phyloP scores from a whole-genome alignment of 1,140 invertebrate genomes.

The Papilio dardanus region DNA sequence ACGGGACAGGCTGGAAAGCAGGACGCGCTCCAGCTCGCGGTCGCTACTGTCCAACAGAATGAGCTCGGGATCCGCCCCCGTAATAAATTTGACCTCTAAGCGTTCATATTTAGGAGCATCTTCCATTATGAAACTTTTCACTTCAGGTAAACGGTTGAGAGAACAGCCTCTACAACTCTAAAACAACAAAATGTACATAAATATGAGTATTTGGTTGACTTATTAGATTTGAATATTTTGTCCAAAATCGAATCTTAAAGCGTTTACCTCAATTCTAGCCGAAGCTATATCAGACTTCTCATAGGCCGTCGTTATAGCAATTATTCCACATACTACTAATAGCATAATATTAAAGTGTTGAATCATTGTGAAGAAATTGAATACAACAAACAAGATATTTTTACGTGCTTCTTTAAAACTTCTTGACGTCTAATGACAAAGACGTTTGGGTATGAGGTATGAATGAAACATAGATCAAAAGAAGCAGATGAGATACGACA shows the following conservation, averaged over 20 bases:
- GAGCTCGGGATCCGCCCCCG: slow-evolving; percentile 86
- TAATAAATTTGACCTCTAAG: slow-evolving; percentile 85
- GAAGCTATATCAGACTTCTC: slow-evolving; percentile 64
- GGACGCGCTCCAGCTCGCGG: slow-evolving; percentile 85
- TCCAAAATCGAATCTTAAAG: slow-evolving; percentile 17
- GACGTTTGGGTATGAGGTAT: too few species aligned
- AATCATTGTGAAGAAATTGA: not conserved
- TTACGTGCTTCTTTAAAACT: not conserved
- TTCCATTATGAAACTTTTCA: slow-evolving; percentile 89
- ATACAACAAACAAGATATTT: not conserved
- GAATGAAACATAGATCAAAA: too few species aligned
- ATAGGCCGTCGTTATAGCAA: slow-evolving; percentile 47
- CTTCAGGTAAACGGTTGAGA: slow-evolving; percentile 88
- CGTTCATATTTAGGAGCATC: slow-evolving; percentile 88
- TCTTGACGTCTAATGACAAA: not conserved
- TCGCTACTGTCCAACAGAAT: slow-evolving; percentile 84
- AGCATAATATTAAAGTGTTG: slow-evolving; percentile 82
- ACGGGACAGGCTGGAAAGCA: slow-evolving; percentile 83
- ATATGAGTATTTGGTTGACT: slow-evolving; percentile 8
- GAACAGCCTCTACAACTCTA: slow-evolving; percentile 91
- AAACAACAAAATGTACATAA: slow-evolving; percentile 46
- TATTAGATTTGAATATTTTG: slow-evolving; percentile 13
- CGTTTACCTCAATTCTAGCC: slow-evolving; percentile 70
- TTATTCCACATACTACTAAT: slow-evolving; percentile 36
- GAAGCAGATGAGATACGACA: too few species aligned